These are phyloP conservation scores for Eurypyga helias DNA, from an alignment of 2,113 vertebrate genomes.

Conservation along the genomic window DNA sequence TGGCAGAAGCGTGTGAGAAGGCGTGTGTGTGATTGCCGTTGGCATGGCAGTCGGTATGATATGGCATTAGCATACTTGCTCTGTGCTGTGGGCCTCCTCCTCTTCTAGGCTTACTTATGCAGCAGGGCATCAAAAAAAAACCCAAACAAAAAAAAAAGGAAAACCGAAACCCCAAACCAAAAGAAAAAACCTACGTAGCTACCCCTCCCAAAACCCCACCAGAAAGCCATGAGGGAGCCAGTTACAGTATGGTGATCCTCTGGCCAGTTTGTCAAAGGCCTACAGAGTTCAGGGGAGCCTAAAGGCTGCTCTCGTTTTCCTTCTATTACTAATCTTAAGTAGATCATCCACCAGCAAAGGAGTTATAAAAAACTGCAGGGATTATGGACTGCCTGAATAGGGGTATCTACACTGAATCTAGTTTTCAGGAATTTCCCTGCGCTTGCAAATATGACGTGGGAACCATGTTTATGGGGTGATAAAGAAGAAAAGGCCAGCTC, in stretches of 20 bases:
- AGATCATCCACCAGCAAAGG: neutral
- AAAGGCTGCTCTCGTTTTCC: neutral
- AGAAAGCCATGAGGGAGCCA: neutral
- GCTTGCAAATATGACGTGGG: neutral
- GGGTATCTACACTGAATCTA: neutral
- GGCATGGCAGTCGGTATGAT: constrained; percentile 26
- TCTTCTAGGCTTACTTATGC: neutral
- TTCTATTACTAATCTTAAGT: neutral
- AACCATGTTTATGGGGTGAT: neutral
- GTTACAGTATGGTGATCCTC: fast-evolving
- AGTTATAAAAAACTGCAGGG: neutral
- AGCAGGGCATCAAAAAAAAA: too few species aligned
- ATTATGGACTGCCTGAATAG: neutral
- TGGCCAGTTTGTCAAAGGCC: neutral
- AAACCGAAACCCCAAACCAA: too few species aligned
- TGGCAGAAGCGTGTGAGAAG: constrained; percentile 20
- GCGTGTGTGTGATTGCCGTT: constrained; percentile 34
- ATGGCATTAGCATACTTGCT: constrained; percentile 26
- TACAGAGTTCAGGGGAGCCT: neutral
- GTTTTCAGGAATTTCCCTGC: neutral
- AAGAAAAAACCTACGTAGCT: too few species aligned
- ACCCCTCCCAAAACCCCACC: neutral
- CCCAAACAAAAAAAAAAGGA: too few species aligned
- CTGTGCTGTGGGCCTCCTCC: neutral
- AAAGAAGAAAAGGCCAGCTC: neutral